phyloP scores from a whole-genome alignment of 2,797 vertebrate genomes.

The Enteromius thamalakanensis region DNA sequence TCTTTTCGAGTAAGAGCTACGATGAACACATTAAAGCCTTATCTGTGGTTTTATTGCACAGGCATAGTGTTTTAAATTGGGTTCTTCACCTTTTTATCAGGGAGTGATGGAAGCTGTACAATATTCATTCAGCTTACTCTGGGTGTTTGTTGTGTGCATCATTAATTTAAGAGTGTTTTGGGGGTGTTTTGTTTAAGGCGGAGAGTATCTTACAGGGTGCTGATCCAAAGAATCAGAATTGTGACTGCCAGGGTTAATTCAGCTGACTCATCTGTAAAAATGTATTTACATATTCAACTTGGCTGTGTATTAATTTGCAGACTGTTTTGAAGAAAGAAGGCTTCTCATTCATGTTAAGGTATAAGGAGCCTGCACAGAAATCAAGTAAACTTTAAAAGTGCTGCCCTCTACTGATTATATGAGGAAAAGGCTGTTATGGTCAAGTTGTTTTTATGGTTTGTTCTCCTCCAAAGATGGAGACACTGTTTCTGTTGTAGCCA shows the following conservation, averaged over 20 bases:
- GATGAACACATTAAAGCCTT: slow-evolving; percentile 32
- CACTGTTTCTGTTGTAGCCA: not conserved
- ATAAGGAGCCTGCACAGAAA: not conserved
- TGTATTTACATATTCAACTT: not conserved
- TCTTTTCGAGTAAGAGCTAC: not conserved
- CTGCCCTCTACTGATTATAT: slow-evolving; percentile 8
- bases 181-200: not conserved
- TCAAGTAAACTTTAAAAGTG: slow-evolving; percentile 15
- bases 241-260: not conserved
- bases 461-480: slow-evolving; percentile 1
- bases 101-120: not conserved
- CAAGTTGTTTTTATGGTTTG: not conserved
- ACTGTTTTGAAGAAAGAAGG: not conserved
- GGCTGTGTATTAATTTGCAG: not conserved
- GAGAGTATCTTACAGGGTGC: slow-evolving; percentile 4
- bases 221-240: slow-evolving; percentile 4
- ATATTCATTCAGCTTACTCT: not conserved
- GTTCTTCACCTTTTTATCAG: not conserved
- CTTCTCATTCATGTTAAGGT: not conserved
- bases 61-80: slow-evolving; percentile 9
- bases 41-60: slow-evolving; percentile 26
- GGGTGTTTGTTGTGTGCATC: not conserved
- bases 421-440: slow-evolving; percentile 5
- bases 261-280: slow-evolving; percentile 13
- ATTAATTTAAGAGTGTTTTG: not conserved